phyloP scores from a whole-genome alignment of 2,888 invertebrate species.

The Epinotia ramella region DNA sequence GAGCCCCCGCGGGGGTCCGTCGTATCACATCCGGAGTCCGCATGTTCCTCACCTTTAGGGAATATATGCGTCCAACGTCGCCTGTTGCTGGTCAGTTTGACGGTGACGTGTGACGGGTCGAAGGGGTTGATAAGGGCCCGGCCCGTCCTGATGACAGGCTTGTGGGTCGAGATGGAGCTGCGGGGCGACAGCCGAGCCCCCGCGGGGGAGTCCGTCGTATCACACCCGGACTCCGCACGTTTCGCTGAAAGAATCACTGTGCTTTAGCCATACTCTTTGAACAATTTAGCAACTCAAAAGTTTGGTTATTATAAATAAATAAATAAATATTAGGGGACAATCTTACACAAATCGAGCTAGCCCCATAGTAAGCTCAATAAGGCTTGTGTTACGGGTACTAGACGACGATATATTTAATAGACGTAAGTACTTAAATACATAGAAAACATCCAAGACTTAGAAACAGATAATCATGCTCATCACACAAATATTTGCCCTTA shows the following conservation, averaged over 20 bases:
- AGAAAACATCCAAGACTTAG: too few relatives aligned
- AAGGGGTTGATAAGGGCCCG: conserved; percentile 98
- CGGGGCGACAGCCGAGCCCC: conserved; percentile 71
- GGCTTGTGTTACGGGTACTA: too few relatives aligned
- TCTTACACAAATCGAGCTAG: too few relatives aligned
- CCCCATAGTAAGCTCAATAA: too few relatives aligned
- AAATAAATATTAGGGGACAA: too few relatives aligned
- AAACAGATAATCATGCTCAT: too few relatives aligned
- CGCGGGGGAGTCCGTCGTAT: conserved; percentile 70
- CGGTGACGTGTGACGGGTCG: conserved; percentile 98
- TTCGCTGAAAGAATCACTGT: conserved; percentile 59
- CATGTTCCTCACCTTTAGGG: conserved; percentile 90
- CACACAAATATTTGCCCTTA: too few relatives aligned
- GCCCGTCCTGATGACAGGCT: conserved; percentile 89
- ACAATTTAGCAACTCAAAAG: too few relatives aligned
- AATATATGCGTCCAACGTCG: conserved; percentile 99
- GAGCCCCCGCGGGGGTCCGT: conserved; percentile 66
- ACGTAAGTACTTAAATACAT: too few relatives aligned
- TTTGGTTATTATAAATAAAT: too few relatives aligned
- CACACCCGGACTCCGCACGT: conserved; percentile 66
- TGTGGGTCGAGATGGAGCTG: conserved; percentile 73
- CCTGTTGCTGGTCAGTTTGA: conserved; percentile 97
- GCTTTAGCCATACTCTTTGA: too few relatives aligned
- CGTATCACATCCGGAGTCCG: conserved; percentile 69
- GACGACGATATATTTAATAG: too few relatives aligned